Evolutionary conservation across 2,888 invertebrate genomes (phyloP).

Genomic region (Napeogenes inachia): DNA sequence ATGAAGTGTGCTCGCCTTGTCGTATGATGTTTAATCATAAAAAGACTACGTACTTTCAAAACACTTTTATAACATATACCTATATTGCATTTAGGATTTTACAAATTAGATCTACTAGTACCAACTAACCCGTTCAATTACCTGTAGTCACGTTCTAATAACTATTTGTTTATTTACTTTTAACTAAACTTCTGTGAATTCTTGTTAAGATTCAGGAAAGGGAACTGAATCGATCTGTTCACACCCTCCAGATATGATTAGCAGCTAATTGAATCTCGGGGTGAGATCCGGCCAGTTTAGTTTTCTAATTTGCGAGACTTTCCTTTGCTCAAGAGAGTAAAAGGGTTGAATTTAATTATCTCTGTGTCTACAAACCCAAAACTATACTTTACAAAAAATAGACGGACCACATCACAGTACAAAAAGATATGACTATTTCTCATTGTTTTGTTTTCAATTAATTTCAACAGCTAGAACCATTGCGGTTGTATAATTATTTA

Average conservation of each 20-base stretch:
- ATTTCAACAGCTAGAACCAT: not conserved
- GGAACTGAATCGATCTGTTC: constrained; percentile 64
- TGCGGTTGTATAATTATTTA: too few species aligned
- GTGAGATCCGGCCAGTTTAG: constrained; percentile 74
- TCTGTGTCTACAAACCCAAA: constrained; percentile 51
- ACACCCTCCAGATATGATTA: constrained; percentile 77
- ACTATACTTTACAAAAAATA: constrained; percentile 54
- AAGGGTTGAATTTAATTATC: constrained; percentile 76
- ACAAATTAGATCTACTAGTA: too few species aligned
- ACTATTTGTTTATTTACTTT: constrained; percentile 15
- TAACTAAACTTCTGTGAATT: constrained; percentile 15
- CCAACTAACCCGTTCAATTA: not conserved
- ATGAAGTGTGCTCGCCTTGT: constrained; percentile 55
- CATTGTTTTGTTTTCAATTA: constrained; percentile 4
- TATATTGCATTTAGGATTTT: too few species aligned
- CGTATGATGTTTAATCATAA: constrained; percentile 36
- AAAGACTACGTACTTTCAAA: constrained; percentile 30
- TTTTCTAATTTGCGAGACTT: constrained; percentile 76
- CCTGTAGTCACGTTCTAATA: not conserved
- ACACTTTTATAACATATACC: too few species aligned
- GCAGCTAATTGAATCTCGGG: constrained; percentile 75
- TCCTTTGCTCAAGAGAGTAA: constrained; percentile 63
- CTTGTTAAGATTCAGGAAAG: constrained; percentile 49
- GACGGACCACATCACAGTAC: constrained; percentile 51
- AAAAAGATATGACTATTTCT: constrained; percentile 18